Base-by-base conservation (phyloP, 1,140 invertebrate species). In the Drosophila busckii region DNA sequence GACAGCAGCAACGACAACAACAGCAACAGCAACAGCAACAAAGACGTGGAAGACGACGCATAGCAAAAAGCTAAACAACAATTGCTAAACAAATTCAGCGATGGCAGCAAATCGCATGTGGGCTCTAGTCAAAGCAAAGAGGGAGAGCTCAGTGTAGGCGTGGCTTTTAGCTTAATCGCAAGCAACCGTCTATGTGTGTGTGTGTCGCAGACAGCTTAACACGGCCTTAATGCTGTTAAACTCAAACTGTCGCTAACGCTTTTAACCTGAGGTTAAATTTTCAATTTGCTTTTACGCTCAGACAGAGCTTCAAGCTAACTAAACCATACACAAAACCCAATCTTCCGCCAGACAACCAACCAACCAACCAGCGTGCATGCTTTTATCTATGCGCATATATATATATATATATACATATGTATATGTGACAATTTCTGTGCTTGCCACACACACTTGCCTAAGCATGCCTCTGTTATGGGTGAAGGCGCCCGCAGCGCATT, bases 221-320 rank as follows among this genome's bases (percentile, higher is more conserved):
- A 82, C 37, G 61, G 76, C 65, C 76, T 54, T 83, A 82, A 82
- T 83, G 65, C 75, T 67, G 76, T 82, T 82, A 83, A 83, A 83
- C 76, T 83, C 61, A 66, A n/a, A 82, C 75, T 83, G 75, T 70
- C 75, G 75, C 75, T 83, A 83, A 83, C 65, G 75, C 66, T 63
- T 83, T 82, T 82, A 82, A 82, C 75, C 75, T 82, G 55, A 83
- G 75, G 75, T 82, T 82, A 83, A 82, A 82, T 75, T 82, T 82
- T 82, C 75, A 82, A 82, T 82, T 82, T 82, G 75, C 76, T 60
- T 75, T 58, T 70, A 63, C 56, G 49, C 52, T 67, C 63, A 56
- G 64, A 65, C 64, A 35, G 17, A 46, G 25, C 53, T 41, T 23
- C 38, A 62, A 56, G 28, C 32, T 50, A 8, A 53, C 26, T 26